Conservation (phyloP, 2,888 invertebrate genomes). For the Oligia strigilis region DNA sequence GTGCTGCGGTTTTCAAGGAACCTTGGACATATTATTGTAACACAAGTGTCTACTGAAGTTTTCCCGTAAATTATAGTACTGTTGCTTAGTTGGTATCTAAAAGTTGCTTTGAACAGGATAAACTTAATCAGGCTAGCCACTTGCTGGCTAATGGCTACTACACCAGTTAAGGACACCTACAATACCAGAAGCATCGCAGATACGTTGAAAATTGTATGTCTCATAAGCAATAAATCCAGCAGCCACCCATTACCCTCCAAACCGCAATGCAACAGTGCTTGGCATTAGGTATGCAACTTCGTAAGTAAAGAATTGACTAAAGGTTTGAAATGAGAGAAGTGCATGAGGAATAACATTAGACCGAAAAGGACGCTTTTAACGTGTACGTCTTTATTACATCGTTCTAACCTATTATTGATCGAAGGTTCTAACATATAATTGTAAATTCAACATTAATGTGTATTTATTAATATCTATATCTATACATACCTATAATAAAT, state of each 20-base stretch:
- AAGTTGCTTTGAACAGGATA: background rate
- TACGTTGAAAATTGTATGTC: background rate
- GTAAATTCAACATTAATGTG: too few relatives aligned
- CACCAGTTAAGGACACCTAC: background rate
- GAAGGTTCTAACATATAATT: too few relatives aligned
- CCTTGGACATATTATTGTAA: constrained; percentile 17
- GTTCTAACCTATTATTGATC: too few relatives aligned
- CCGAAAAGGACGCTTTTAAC: background rate
- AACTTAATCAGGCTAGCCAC: background rate
- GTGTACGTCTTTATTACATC: too few relatives aligned
- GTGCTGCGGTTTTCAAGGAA: constrained; percentile 38
- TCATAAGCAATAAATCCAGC: background rate
- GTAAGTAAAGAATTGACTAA: background rate
- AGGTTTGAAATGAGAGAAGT: background rate
- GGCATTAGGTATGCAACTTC: background rate
- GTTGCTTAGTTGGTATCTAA: background rate
- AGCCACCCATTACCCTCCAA: background rate
- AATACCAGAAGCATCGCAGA: background rate
- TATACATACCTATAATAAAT: too few relatives aligned
- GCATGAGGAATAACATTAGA: background rate
- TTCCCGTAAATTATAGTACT: background rate
- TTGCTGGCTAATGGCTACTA: background rate
- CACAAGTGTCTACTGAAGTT: background rate
- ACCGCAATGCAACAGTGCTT: background rate
- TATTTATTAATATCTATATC: too few relatives aligned